Conservation (phyloP, 2,797 vertebrate genomes). For the Linurgus olivaceus region DNA sequence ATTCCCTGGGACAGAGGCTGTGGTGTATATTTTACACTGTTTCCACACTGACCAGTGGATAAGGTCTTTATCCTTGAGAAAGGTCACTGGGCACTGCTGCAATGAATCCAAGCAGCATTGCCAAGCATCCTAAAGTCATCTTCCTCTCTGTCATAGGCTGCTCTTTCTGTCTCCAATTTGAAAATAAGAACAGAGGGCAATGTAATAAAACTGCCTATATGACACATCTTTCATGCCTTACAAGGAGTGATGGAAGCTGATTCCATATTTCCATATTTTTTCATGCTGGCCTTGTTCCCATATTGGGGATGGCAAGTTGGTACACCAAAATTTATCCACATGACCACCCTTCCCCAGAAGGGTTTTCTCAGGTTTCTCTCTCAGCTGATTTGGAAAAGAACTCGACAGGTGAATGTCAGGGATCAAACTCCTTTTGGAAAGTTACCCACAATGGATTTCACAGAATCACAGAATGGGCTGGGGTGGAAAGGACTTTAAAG, state of each 20-base stretch:
- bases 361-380: neutral
- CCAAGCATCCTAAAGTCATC: neutral
- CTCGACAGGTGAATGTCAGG: accelerated
- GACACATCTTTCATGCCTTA: neutral
- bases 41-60: neutral
- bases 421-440: neutral
- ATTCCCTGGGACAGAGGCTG: neutral
- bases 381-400: neutral
- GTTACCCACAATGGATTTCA: neutral
- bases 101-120: neutral
- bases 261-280: neutral
- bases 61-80: neutral
- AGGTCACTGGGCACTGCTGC: neutral
- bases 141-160: neutral
- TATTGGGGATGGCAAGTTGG: neutral
- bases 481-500: neutral
- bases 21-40: neutral
- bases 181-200: neutral
- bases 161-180: neutral
- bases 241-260: neutral
- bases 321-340: neutral
- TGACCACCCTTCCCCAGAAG: neutral
- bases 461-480: neutral
- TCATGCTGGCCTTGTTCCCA: neutral
- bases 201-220: neutral